Percentiles rank a stretch among this genome's conserved stretches.
phyloP scores from a whole-genome alignment of 53 echinoderm and acorn worm genomes.

The Paracentrotus lividus region DNA sequence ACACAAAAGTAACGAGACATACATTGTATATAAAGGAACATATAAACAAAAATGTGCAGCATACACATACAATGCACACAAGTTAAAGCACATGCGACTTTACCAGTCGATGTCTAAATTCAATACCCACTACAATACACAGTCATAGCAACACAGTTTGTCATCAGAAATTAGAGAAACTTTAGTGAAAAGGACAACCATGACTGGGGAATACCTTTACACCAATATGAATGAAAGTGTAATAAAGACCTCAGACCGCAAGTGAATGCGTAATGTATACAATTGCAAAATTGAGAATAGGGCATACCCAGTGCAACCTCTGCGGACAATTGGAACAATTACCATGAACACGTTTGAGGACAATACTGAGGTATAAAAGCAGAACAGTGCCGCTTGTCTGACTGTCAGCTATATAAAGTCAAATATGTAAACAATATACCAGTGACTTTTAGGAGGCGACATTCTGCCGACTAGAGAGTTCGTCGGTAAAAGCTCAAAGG shows the following conservation, averaged over 20 bases:
- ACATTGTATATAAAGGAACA: too few species aligned
- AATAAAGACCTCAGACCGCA: conserved; percentile 35
- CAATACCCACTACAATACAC: neutral
- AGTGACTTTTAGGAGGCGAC: conserved; percentile 58
- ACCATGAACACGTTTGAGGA: conserved; percentile 47
- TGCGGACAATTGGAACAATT: conserved; percentile 64
- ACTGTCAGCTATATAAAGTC: conserved; percentile 55
- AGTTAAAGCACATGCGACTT: neutral
- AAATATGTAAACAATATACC: conserved; percentile 66
- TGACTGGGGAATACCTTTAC: conserved; percentile 63
- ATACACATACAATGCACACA: too few species aligned
- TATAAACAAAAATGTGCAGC: neutral
- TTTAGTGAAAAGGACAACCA: conserved; percentile 7
- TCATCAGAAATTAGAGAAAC: neutral
- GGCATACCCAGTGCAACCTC: conserved; percentile 37
- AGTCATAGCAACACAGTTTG: conserved; percentile 48
- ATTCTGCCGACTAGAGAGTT: neutral
- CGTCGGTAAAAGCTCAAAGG: conserved; percentile 59
- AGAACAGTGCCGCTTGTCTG: conserved; percentile 52
- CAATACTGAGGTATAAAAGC: conserved; percentile 57
- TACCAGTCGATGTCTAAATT: neutral
- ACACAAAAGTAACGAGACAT: neutral
- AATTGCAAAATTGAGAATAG: conserved; percentile 40
- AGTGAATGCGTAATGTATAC: conserved; percentile 58
- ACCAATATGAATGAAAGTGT: conserved; percentile 39